Evolutionary conservation across 2,113 vertebrate genomes (phyloP), one percentile per base, ranked within the genome.

Genomic region (Cygnus atratus): DNA sequence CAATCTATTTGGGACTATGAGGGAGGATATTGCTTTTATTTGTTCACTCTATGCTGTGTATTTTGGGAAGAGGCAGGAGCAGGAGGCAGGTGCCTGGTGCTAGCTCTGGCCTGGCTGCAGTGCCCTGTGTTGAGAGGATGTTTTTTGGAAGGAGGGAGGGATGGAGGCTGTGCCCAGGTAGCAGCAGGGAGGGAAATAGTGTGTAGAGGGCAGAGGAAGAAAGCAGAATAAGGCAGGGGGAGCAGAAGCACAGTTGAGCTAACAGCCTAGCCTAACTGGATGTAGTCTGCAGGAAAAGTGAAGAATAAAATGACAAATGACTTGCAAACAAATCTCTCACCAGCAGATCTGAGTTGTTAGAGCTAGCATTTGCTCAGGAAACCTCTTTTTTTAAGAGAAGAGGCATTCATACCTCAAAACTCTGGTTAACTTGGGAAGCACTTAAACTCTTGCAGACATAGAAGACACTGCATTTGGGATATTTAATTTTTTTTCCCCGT

Each of bases 131-230:
- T 2, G 2, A 11, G 25, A 28, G 65, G 9, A 37, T 63, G n/a
- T 2, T 6, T 76, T 91, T 29, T 35, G 22, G 57, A 52, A 57
- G 8, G 18, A 39, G 20, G 3, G 2, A 54, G 33, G 16, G 22
- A 28, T 39, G 61, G 35, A 73, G 18, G 29, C 12, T 6, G 2
- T 10, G 59, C 37, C 8, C 61, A 41, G 6, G 2, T 24, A 71
- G 31, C 70, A 84, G 13, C 10, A 39, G 28, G 9, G 55, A 48
- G 50, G 17, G 20, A 85, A 15, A 19, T 1, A 24, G 62, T 1
- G 0, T 4, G 31, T 2, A 26, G 21, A 3, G 35, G 11, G 9
- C 20, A 52, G 72, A 58, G 29, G 5, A 77, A 50, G 25, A 66
- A 66, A 83, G 43, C 5, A 61, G 41, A 83, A 44, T 19, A 62